Conservation (phyloP, 2,797 vertebrate species). For the Orientallactaga sibirica region DNA sequence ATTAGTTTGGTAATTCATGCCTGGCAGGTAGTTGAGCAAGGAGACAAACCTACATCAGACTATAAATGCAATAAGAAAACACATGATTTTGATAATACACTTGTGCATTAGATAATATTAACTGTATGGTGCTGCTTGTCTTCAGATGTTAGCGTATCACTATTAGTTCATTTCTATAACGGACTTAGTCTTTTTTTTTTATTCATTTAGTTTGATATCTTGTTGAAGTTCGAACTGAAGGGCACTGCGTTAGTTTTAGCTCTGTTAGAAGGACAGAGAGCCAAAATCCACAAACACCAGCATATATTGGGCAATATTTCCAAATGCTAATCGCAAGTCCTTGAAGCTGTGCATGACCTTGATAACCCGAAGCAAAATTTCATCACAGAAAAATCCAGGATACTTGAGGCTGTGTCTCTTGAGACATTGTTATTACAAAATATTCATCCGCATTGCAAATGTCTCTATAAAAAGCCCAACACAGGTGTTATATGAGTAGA, state of each 20-base stretch:
- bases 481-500: background rate
- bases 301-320: slow-evolving; percentile 13
- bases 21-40: background rate
- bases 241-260: background rate
- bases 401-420: slow-evolving; percentile 32
- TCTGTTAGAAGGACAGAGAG: slow-evolving; percentile 40
- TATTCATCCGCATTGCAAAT: slow-evolving; percentile 14
- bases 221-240: slow-evolving; percentile 21
- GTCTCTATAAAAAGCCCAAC: slow-evolving; percentile 45
- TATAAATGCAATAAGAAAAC: background rate
- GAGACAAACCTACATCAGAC: background rate
- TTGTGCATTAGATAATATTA: background rate
- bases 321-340: slow-evolving; percentile 56
- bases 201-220: background rate
- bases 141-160: background rate
- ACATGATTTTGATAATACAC: background rate
- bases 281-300: background rate
- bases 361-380: slow-evolving; percentile 57
- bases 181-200: background rate
- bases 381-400: slow-evolving; percentile 59
- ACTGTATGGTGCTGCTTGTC: background rate
- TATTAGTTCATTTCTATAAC: background rate
- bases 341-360: slow-evolving; percentile 63
- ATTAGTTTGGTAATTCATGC: background rate
- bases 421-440: slow-evolving; percentile 45